These are phyloP conservation scores for Protosalanx chinensis DNA, from an alignment of 2,797 vertebrate species.

Conservation along the genomic window DNA sequence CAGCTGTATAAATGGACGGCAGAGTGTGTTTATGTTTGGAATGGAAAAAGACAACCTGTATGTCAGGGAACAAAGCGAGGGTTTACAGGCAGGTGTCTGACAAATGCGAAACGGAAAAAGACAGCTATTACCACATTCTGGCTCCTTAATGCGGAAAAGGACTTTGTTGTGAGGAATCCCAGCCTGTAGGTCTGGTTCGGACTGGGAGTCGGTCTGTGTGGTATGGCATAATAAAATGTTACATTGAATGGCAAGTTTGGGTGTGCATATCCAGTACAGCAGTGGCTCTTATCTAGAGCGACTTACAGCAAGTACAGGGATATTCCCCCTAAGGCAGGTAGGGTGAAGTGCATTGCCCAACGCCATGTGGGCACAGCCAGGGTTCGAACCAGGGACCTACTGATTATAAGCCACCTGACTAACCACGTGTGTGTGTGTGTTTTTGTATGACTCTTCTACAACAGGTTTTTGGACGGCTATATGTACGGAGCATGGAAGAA, in stretches of 20 bases:
- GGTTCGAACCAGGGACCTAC: no score
- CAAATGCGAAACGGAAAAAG: conserved; percentile 10
- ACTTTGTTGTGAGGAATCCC: background rate
- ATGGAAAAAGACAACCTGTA: conserved; percentile 12
- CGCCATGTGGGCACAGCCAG: no score
- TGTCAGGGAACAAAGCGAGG: conserved; percentile 14
- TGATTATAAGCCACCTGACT: no score
- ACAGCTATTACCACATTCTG: background rate
- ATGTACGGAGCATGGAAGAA: background rate
- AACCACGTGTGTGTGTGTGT: background rate
- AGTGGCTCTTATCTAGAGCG: no score
- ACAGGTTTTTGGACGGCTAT: background rate
- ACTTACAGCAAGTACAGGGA: no score
- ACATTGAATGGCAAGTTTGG: background rate
- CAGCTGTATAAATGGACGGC: conserved; percentile 33
- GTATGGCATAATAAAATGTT: background rate
- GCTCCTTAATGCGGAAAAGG: background rate
- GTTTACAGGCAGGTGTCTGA: conserved; percentile 18
- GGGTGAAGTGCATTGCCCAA: no score
- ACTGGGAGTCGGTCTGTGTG: background rate
- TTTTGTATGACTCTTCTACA: background rate
- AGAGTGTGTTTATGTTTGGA: conserved; percentile 15
- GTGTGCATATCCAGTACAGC: background rate
- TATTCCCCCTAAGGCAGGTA: no score
- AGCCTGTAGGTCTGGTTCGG: background rate